phyloP scores from a whole-genome alignment of 2,113 vertebrate genomes.

The Otolemur garnettii region DNA sequence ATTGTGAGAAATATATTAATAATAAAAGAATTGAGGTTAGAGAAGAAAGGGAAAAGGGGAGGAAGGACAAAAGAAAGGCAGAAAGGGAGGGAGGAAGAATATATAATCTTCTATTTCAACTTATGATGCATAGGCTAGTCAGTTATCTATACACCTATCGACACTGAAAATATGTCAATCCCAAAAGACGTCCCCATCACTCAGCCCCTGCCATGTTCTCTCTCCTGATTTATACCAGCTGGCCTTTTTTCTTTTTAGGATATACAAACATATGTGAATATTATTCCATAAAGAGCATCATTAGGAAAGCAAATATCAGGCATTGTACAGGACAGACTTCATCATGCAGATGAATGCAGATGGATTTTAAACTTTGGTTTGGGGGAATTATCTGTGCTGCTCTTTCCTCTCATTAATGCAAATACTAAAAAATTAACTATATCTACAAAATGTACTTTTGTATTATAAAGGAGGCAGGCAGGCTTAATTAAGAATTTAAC shows the following conservation, averaged over 20 bases:
- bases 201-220: background rate
- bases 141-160: background rate
- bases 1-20: conserved; percentile 40
- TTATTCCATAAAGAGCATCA: conserved; percentile 41
- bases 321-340: background rate
- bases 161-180: conserved; percentile 1
- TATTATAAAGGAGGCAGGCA: conserved; percentile 60
- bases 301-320: conserved; percentile 50
- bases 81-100: background rate
- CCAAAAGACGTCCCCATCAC: background rate
- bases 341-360: background rate
- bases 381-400: background rate
- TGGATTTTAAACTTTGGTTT: conserved; percentile 58
- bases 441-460: conserved; percentile 62
- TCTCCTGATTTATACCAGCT: background rate
- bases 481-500: conserved; percentile 72
- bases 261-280: background rate
- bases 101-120: conserved; percentile 26
- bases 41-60: background rate
- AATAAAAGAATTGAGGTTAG: background rate
- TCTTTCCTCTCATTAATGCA: conserved; percentile 62
- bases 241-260: background rate
- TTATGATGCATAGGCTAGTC: background rate
- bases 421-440: conserved; percentile 70
- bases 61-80: rapidly evolving